Base-by-base conservation (phyloP, 2,888 invertebrate species). In the Sinotaia quadrata region DNA sequence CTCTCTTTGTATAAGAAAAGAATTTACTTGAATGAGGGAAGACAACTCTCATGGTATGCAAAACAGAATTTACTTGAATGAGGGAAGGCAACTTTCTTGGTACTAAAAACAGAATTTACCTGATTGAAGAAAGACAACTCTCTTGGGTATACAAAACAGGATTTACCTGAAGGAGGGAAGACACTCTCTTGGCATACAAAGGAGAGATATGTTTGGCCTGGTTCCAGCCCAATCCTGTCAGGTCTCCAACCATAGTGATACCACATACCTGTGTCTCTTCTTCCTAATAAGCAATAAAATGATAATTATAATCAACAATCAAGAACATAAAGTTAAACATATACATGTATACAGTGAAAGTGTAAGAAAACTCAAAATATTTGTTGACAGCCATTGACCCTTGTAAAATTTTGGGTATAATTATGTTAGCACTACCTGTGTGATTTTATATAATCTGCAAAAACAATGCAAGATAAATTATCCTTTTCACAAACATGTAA, bases 211-310 rank as follows among this genome's bases (percentile, higher is more conserved):
- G 67, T 67, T 73, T 76, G 8, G 74, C 79, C 41, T 82, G 81
- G 21, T 51, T 52, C 75, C 75, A 78, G 15, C 78, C 75, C n/a
- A 80, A 21, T 0, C 76, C 78, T 8, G 67, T 36, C 73, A 90
- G 82, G 78, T 91, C 90, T 15, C 89, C 83, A 41, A 91, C 79
- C 27, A 87, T 80, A 0, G 86, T 78, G n/a, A 89, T 68, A 1
- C 91, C 91, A 49, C 89, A 89, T 29, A 91, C 89, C 86, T 92
- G 91, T 0, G 90, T 90, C 77, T 90, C 90, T 61, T 90, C 90
- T 65, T 91, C 90, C 74, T 90, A 87, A 3, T 41, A 49, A 3
- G 8, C 24, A 37, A n/a, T n/a, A n/a, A n/a, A n/a, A n/a, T n/a
- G n/a, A n/a, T n/a, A n/a, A n/a, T n/a, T n/a, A n/a, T n/a, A n/a